These are phyloP conservation scores for Scyliorhinus canicula DNA, from an alignment of 2,797 vertebrate species.

Conservation along the genomic window DNA sequence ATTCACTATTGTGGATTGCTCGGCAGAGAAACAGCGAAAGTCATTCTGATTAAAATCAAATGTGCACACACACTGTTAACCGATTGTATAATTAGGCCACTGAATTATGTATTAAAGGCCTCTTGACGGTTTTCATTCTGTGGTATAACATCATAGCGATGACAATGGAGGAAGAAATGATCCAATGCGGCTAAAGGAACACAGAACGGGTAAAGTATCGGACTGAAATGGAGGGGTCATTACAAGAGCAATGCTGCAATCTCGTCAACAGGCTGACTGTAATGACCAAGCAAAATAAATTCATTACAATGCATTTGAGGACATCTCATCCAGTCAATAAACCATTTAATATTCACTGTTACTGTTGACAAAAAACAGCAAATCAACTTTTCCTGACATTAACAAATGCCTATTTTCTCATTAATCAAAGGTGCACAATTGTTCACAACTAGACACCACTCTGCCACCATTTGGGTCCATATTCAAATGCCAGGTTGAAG, in stretches of 20 bases:
- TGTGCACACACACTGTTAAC: neutral
- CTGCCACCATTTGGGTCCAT: conserved; percentile 48
- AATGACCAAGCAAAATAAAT: conserved; percentile 29
- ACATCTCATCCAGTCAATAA: conserved; percentile 44
- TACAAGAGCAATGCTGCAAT: neutral
- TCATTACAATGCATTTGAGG: conserved; percentile 16
- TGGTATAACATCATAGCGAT: neutral
- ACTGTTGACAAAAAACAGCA: conserved; percentile 42
- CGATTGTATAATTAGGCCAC: conserved; percentile 21
- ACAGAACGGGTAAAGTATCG: neutral
- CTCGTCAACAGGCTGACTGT: neutral
- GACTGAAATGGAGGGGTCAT: neutral
- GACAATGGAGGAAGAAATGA: neutral
- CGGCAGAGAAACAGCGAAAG: neutral
- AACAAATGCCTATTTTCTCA: conserved; percentile 45
- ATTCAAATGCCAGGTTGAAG: conserved; percentile 43
- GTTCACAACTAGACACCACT: conserved; percentile 43
- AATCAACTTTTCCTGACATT: conserved; percentile 41
- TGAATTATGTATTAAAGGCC: conserved; percentile 24
- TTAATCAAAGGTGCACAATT: conserved; percentile 46
- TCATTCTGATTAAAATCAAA: conserved; percentile 19
- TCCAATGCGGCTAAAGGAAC: neutral
- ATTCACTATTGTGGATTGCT: neutral
- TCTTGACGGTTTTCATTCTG: neutral
- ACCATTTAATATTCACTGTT: conserved; percentile 39